Evolutionary conservation across 2,888 invertebrate species (phyloP), one percentile per base, ranked within the genome.

Genomic region (Nephrotoma guestfalica): DNA sequence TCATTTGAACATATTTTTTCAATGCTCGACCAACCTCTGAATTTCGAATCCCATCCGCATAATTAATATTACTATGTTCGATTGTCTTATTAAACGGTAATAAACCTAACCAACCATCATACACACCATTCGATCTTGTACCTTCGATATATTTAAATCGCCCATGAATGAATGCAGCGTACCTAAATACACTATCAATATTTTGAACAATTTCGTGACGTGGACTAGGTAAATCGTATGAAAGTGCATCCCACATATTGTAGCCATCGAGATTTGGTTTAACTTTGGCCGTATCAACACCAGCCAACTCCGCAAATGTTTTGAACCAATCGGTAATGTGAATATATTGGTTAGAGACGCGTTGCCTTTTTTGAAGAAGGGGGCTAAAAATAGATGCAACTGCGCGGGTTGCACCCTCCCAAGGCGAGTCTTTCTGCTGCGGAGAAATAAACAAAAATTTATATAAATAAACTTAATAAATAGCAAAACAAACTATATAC

Each of bases 291-390:
- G 91, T 86, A 18, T 88, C 42, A 41, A 91, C 90, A 15, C 89
- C 89, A 0, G 91, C 90, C 0, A 90, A 90, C n/a, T 88, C 88
- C 0, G 90, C 90, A 95, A 92, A 90, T 0, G 97, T 97, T 0
- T 97, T 97, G 57, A 97, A 90, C 95, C 96, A 96, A 90, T 98
- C 97, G 5, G 94, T 94, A 11, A 97, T 94, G 89, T 97, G 97
- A 90, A 97, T 94, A 86, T 96, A 91, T 86, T 94, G 92, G 18
- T 93, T 91, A 7, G 93, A 94, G 0, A 96, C 93, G 88, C 93
- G 93, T 13, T 92, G 89, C 6, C 93, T 91, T 85, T 91, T 88
- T 30, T 90, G 90, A n/a, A 94, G 89, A 45, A 92, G 88, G 0
- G 96, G 94, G 89, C 94, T 95, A 94, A 96, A 97, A 86, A 97